phyloP scores from a whole-genome alignment of 2,888 invertebrate genomes.

The Drosophila limbata region DNA sequence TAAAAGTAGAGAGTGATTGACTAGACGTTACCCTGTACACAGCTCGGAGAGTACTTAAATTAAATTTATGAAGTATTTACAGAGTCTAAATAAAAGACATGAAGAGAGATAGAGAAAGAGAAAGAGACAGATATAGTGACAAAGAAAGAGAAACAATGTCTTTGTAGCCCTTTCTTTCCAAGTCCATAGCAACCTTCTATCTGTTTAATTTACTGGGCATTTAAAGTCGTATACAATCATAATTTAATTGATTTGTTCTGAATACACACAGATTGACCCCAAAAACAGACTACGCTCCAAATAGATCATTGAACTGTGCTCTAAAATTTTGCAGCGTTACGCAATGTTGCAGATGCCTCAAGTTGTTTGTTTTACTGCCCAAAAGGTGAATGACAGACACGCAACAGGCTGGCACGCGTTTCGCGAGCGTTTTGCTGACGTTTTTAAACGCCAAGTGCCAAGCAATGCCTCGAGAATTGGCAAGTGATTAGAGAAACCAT shows the following conservation, averaged over 20 bases:
- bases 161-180: neutral
- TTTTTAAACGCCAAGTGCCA: slow-evolving; percentile 14
- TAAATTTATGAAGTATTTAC: too few relatives aligned
- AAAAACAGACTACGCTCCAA: neutral
- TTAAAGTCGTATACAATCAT: slow-evolving; percentile 18
- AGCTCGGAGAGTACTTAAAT: neutral
- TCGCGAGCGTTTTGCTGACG: neutral
- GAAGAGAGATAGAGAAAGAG: neutral
- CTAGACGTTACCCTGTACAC: neutral
- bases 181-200: neutral
- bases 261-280: slow-evolving; percentile 39
- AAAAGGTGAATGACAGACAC: slow-evolving; percentile 28
- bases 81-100: too few relatives aligned
- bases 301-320: slow-evolving; percentile 45
- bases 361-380: neutral
- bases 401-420: slow-evolving; percentile 26
- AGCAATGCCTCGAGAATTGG: neutral
- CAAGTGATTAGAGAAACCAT: slow-evolving; percentile 7
- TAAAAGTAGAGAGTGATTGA: neutral
- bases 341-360: slow-evolving; percentile 27
- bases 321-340: slow-evolving; percentile 36
- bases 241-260: slow-evolving; percentile 58
- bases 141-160: neutral
- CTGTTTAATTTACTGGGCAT: neutral
- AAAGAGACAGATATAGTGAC: neutral